Percentiles rank a stretch among this genome's conserved stretches.
phyloP scores from a whole-genome alignment of 2,888 invertebrate species.

The Drosophila mimica region DNA sequence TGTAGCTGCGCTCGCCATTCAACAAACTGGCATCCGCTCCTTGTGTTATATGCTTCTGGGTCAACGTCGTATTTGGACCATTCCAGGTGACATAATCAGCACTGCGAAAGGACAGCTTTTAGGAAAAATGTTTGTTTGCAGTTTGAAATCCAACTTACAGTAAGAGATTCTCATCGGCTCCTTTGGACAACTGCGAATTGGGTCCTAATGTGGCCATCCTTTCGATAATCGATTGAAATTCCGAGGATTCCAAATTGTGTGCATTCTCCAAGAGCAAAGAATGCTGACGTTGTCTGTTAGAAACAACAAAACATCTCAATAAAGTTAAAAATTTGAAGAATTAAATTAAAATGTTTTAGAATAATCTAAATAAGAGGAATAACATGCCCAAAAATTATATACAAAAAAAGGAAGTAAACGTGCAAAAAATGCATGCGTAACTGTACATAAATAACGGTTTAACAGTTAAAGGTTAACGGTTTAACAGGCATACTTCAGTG shows the following conservation, averaged over 20 bases:
- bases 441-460: slow-evolving; percentile 41
- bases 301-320: not conserved
- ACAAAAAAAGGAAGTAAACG: slow-evolving; percentile 16
- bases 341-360: not conserved
- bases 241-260: slow-evolving; percentile 76
- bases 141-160: slow-evolving; percentile 87
- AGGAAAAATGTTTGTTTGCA: not conserved
- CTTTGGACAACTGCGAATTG: slow-evolving; percentile 90
- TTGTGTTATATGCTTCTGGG: slow-evolving; percentile 85
- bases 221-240: slow-evolving; percentile 83
- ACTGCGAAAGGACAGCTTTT: slow-evolving; percentile 84
- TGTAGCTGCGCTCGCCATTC: slow-evolving; percentile 83
- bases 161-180: slow-evolving; percentile 91
- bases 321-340: not conserved
- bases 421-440: slow-evolving; percentile 57
- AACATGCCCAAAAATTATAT: slow-evolving; percentile 15
- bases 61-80: slow-evolving; percentile 90
- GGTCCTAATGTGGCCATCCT: slow-evolving; percentile 87
- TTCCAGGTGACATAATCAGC: slow-evolving; percentile 94
- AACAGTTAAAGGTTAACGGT: slow-evolving; percentile 19
- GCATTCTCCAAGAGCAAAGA: slow-evolving; percentile 59
- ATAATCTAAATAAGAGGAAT: not conserved
- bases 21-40: slow-evolving; percentile 87
- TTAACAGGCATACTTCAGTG: slow-evolving; percentile 83
- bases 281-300: slow-evolving; percentile 73